Evolutionary conservation across 1,140 invertebrate genomes (phyloP), one percentile per base, ranked within the genome.

Genomic region (Hylaeus anthracinus): DNA sequence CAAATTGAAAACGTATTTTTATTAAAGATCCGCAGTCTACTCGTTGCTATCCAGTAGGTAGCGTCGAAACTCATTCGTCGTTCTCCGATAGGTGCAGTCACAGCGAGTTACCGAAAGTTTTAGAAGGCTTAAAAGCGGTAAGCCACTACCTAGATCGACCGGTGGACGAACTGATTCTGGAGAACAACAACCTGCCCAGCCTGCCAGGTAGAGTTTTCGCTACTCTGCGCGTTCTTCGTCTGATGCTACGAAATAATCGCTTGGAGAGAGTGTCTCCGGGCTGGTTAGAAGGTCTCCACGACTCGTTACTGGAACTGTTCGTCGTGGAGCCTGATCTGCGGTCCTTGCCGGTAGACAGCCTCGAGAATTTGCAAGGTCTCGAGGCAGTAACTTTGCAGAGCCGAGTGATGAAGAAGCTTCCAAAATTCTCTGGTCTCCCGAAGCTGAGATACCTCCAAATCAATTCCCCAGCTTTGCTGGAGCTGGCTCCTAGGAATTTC

Each of bases 181-280:
- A 98, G 92, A 97, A 97, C 86, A 98, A 98, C 90, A 96, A 97
- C 85, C 90, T 98, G 60, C 97, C 97, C 2, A 96, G 97, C 4
- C 85, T 98, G 26, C 97, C 97, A 4, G 97, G 97, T 26, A 95
- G 96, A 83, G 95, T 96, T 37, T 97, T 98, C 89, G 95, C 96
- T 61, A 95, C 95, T 82, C 90, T 97, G 37, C 95, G 95, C 88
- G 95, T 97, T 15, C 91, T 96, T n/a, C 94, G 97, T 55, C 89
- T 98, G 15, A 97, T 98, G 96, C 88, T 98, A 67, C 94, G 97
- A 3, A 96, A 97, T 87, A 98, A 98, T 92, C 95, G 96, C 39
- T 92, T 98, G 5, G 97, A 98, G 89, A 94, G 97, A 64, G 95
- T 98, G 5, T 96, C 97, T 1, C 95, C 96, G 48, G 96, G 97